phyloP scores from a whole-genome alignment of 2,888 invertebrate species.

The Cyaniris semiargus region DNA sequence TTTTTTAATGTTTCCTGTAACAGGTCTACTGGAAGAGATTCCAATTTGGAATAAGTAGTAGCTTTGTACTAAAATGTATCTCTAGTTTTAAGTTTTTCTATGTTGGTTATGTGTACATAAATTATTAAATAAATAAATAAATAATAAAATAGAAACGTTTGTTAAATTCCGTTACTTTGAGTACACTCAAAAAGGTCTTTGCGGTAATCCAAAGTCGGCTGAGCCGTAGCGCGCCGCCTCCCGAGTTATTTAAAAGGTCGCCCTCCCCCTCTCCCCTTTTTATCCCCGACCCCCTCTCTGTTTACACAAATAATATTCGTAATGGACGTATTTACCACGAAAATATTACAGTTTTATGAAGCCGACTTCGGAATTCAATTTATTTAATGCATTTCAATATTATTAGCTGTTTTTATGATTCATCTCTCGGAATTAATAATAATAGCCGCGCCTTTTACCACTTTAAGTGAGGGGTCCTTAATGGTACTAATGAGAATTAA shows the following conservation, averaged over 20 bases:
- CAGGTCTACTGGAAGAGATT: too few species aligned
- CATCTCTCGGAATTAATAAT: background rate
- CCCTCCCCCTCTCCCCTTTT: background rate
- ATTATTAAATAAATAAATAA: too few species aligned
- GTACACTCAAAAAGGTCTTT: constrained; percentile 9
- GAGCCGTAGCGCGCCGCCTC: background rate
- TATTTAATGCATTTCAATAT: background rate
- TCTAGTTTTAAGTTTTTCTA: too few species aligned
- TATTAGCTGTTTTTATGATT: constrained; percentile 6
- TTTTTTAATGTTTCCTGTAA: too few species aligned
- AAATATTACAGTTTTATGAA: constrained; percentile 19
- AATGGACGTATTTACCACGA: constrained; percentile 15
- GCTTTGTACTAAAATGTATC: too few species aligned
- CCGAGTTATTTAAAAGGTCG: constrained; percentile 26
- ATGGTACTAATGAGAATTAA: too few species aligned
- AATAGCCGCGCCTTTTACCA: background rate
- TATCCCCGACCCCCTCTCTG: background rate
- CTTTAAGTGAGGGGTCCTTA: background rate
- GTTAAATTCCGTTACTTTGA: background rate
- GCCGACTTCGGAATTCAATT: constrained; percentile 5
- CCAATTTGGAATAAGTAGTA: too few species aligned
- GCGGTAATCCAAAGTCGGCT: constrained; percentile 9
- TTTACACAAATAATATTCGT: constrained; percentile 23
- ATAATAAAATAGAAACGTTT: constrained; percentile 6
- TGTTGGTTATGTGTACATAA: too few species aligned